Evolutionary conservation across 2,888 invertebrate genomes (phyloP).

Genomic region (Odontothrips loti): DNA sequence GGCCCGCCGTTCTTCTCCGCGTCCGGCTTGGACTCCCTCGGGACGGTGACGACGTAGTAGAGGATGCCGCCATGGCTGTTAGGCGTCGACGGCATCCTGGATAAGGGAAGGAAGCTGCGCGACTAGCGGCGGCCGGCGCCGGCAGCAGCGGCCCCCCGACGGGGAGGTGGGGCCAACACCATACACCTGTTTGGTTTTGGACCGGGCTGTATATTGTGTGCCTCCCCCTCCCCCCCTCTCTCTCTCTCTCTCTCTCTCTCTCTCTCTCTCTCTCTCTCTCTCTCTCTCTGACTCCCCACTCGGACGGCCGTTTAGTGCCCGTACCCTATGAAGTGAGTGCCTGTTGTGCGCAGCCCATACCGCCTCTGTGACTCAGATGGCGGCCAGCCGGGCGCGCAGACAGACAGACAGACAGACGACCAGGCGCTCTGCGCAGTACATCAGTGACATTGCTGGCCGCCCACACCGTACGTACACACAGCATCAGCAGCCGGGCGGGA

Average conservation of each 20-base stretch:
- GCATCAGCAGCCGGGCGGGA: neutral
- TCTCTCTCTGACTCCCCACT: neutral
- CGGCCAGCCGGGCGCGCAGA: neutral
- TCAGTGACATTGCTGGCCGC: neutral
- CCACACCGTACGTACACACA: neutral
- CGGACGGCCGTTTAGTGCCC: too few relatives aligned
- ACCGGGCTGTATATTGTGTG: neutral
- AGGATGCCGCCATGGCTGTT: slow-evolving; percentile 62
- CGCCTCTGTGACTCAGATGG: neutral
- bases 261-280: neutral
- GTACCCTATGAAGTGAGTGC: too few relatives aligned
- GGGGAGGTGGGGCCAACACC: slow-evolving; percentile 38
- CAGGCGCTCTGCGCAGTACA: slow-evolving; percentile 23
- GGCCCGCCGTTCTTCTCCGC: slow-evolving; percentile 6
- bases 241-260: slow-evolving; percentile 3
- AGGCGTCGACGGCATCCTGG: slow-evolving; percentile 49
- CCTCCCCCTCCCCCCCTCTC: neutral
- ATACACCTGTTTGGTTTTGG: slow-evolving; percentile 32
- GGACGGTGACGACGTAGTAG: slow-evolving; percentile 65
- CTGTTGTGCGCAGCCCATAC: too few relatives aligned
- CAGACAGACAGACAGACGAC: neutral
- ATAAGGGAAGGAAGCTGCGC: slow-evolving; percentile 36
- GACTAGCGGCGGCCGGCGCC: slow-evolving; percentile 40
- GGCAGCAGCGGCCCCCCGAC: slow-evolving; percentile 36
- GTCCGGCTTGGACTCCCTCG: slow-evolving; percentile 47